Evolutionary conservation across 2,888 invertebrate species (phyloP).

Genomic region (Dendrolimus houi): DNA sequence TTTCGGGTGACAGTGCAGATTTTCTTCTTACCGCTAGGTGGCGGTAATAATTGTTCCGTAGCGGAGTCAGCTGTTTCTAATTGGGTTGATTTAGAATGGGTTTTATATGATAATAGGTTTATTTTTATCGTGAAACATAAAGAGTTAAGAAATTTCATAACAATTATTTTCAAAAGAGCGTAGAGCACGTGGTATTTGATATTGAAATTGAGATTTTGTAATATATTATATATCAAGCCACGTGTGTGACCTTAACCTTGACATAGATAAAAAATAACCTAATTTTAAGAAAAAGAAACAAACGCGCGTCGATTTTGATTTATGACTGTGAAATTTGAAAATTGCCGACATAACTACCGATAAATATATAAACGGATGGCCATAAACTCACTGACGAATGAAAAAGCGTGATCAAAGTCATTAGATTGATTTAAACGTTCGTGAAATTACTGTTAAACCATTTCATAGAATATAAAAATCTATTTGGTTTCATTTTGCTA

Average conservation of each 20-base stretch:
- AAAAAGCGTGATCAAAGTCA: slow-evolving; percentile 4
- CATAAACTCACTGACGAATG: background rate
- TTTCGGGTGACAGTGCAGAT: slow-evolving; percentile 28
- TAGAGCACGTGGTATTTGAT: too few species aligned
- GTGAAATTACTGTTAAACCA: slow-evolving; percentile 11
- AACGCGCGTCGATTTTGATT: background rate
- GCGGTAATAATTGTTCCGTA: slow-evolving; percentile 17
- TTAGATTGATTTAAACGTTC: slow-evolving; percentile 10
- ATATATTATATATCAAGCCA: background rate
- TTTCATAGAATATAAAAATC: slow-evolving; percentile 10
- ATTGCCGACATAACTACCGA: background rate
- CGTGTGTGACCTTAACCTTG: background rate
- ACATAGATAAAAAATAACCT: background rate
- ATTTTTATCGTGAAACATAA: too few species aligned
- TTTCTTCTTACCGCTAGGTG: slow-evolving; percentile 38
- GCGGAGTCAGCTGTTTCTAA: slow-evolving; percentile 36
- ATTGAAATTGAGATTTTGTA: background rate
- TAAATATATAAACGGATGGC: background rate
- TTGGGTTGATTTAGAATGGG: slow-evolving; percentile 25
- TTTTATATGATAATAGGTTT: background rate
- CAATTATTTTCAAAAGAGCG: too few species aligned
- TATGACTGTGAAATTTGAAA: background rate
- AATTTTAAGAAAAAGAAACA: background rate
- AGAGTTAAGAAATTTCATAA: too few species aligned
- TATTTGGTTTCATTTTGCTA: background rate